Evolutionary conservation across 2,797 vertebrate species (phyloP), one percentile per base, ranked within the genome.

Genomic region (Eulemur albifrons): DNA sequence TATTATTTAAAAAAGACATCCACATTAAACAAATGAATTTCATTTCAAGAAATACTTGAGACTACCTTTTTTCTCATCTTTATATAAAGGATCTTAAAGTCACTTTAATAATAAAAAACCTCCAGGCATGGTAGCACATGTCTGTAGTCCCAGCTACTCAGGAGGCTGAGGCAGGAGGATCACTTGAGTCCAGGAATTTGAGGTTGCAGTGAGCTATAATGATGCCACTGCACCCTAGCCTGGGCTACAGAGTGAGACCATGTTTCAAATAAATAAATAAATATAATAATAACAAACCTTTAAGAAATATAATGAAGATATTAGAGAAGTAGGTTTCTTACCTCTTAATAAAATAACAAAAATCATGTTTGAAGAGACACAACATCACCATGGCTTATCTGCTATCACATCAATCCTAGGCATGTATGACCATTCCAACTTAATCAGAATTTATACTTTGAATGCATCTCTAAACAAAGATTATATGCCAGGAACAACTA

Each of bases 371-470:
- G 73, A 93, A 86, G 35, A 96, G 40, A 87, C 23, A 70, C 20
- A 23, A 40, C 18, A 11, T 87, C 82, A 90, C 20, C 35, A 52
- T 54, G 43, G 76, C 35, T 88, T 91, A 91, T 88, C 38, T 91
- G 82, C 75, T 21, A 88, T 86, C 50, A 35, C 25, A 63, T 77
- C 32, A 70, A 88, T 63, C 45, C n/a, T 59, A 84, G 82, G 91
- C 92, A 96, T 57, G n/a, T 72, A 76, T 83, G 72, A 48, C 6
- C 40, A 57, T 92, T 84, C 10, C 79, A 77, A 32, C 35, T 70
- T 32, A 96, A 45, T 76, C 70, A 77, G 88, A 94, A 83, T 94
- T 80, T 87, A 90, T 86, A 45, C 32, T 90, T 27, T 82, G 21
- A 83, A 82, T 87, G 30, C 7, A 43, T 86, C 27, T 95, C 77